phyloP scores from a whole-genome alignment of 2,888 invertebrate genomes.

The Omphaloscelis lunosa region DNA sequence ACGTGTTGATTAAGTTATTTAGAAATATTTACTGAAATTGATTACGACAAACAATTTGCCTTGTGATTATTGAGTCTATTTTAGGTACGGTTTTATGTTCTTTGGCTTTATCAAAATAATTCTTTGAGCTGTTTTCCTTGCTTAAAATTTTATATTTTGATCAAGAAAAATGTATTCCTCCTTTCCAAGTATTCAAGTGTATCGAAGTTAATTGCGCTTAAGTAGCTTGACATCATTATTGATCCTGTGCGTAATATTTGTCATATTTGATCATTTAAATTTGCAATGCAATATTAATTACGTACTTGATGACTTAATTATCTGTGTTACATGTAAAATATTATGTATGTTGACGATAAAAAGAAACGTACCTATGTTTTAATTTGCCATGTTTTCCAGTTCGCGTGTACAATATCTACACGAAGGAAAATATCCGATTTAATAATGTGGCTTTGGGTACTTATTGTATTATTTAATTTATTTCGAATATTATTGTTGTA shows the following conservation, averaged over 20 bases:
- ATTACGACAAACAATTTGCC: not conserved
- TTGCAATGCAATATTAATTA: conserved; percentile 19
- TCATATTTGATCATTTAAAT: not conserved
- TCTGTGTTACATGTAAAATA: not conserved
- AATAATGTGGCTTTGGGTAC: not conserved
- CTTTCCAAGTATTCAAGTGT: not conserved
- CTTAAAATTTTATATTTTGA: not conserved
- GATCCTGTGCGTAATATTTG: not conserved
- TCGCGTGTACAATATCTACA: not conserved
- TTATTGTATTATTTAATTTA: conserved; percentile 12
- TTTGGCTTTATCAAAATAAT: conserved; percentile 3
- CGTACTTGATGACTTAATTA: not conserved
- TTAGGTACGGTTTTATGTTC: not conserved
- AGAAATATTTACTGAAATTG: conserved; percentile 11
- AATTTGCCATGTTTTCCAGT: not conserved
- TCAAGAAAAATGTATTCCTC: not conserved
- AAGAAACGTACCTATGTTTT: not conserved
- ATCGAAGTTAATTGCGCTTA: conserved; percentile 19
- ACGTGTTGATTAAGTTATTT: not conserved
- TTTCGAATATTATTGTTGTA: conserved; percentile 2
- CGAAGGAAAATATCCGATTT: not conserved
- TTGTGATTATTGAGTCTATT: not conserved
- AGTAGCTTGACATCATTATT: conserved; percentile 17
- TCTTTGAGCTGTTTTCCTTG: conserved; percentile 9
- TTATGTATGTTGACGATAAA: not conserved